These are phyloP conservation scores for Troides aeacus DNA, from an alignment of 2,888 invertebrate genomes.

Conservation along the genomic window DNA sequence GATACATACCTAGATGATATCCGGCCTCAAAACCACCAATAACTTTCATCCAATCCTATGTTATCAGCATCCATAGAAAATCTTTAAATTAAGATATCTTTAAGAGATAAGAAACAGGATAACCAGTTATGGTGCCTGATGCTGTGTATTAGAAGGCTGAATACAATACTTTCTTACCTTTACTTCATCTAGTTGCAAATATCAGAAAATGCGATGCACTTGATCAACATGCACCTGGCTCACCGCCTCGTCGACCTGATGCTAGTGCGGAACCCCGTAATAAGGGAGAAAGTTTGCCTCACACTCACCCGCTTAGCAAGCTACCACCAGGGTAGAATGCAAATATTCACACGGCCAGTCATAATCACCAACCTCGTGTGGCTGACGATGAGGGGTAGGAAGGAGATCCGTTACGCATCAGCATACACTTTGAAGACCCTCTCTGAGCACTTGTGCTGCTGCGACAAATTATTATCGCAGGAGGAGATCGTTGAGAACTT, in stretches of 20 bases:
- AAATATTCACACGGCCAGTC: conserved; percentile 51
- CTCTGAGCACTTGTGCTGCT: conserved; percentile 51
- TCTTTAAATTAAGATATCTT: too few species aligned
- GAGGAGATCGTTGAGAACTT: conserved; percentile 55
- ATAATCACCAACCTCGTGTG: conserved; percentile 57
- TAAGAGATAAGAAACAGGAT: too few species aligned
- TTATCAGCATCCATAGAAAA: too few species aligned
- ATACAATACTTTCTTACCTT: neutral
- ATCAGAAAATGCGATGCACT: conserved; percentile 61
- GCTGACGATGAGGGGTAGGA: conserved; percentile 57
- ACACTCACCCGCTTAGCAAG: conserved; percentile 54
- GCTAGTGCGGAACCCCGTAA: conserved; percentile 52
- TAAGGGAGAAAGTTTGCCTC: conserved; percentile 63
- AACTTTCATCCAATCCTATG: too few species aligned
- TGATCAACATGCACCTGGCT: conserved; percentile 57
- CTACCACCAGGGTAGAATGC: conserved; percentile 56
- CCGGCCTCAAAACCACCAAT: too few species aligned
- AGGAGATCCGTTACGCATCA: conserved; percentile 65
- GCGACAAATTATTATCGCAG: conserved; percentile 50
- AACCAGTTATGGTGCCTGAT: too few species aligned
- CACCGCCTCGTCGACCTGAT: conserved; percentile 65
- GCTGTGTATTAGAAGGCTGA: too few species aligned
- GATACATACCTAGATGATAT: too few species aligned
- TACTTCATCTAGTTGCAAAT: conserved; percentile 51
- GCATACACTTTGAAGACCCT: conserved; percentile 57